A percentile compares a stretch with the other conserved stretches of the same genome.
Conservation (phyloP, 2,113 vertebrate genomes). For the Lepidothrix coronata region DNA sequence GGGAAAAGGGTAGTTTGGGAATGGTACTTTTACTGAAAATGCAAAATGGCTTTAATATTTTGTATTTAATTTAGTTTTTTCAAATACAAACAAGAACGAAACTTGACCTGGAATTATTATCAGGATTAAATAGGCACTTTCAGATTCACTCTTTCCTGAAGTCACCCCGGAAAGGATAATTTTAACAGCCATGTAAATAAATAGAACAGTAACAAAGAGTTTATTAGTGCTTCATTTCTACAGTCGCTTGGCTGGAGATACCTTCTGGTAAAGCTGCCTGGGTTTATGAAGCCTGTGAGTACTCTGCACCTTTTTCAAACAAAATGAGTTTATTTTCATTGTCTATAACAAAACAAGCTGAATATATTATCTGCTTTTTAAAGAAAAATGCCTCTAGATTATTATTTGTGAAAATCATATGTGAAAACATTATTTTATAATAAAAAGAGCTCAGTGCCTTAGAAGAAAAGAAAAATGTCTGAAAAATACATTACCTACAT, state of each 20-base stretch:
- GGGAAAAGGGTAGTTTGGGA: background rate
- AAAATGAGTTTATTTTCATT: background rate
- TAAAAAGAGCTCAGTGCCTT: background rate
- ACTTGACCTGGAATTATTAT: background rate
- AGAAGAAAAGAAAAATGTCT: background rate
- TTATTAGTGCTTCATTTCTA: background rate
- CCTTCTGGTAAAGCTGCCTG: background rate
- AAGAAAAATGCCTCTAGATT: background rate
- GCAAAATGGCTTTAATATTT: background rate
- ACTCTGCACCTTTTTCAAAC: background rate
- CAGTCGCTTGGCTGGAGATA: background rate
- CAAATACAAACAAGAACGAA: background rate
- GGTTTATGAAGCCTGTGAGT: background rate
- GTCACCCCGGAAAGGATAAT: fast-evolving
- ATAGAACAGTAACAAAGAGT: background rate
- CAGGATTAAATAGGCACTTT: background rate
- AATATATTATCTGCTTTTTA: background rate
- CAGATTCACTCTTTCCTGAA: background rate
- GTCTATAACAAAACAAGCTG: background rate
- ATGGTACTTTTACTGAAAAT: background rate
- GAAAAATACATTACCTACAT: background rate
- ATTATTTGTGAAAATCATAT: background rate
- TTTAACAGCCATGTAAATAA: background rate
- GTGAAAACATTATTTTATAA: background rate
- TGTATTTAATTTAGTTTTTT: background rate